Evolutionary conservation across 1,140 invertebrate species (phyloP), one percentile per base, ranked within the genome.

Genomic region (Heterodera schachtii): DNA sequence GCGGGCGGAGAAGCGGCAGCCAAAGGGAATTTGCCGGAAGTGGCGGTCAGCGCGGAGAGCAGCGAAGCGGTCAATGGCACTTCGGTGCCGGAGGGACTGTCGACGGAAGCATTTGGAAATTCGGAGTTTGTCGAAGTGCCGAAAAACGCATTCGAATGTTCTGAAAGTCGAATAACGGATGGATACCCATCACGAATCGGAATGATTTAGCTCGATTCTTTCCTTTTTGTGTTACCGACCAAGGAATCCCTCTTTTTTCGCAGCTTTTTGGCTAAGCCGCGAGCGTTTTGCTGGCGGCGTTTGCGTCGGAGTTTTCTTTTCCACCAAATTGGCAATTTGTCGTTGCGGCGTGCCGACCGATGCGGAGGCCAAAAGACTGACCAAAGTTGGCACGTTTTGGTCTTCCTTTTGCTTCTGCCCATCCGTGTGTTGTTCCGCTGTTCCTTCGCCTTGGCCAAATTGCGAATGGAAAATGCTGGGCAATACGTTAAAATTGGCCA

Each of bases 1-100:
- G 69, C 7, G 44, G 69, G 69, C n/a, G 69, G 41, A 41, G 69
- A 31, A 16, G 69, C 44, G 69, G 69, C 69, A 11, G 69, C 31
- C 69, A 71, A 46, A 8, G 69, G 69, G 19, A 71, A 71, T 41
- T 71, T 41, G 57, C 57, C 57, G 69, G 69, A 41, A 41, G 31
- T 41, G 31, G 41, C 69, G 69, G 69, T 43, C 31, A 71, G 69
- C 16, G 69, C 69, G 69, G 41, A 71, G 9, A 71, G 69, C 69
- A 71, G 19, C 9, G 69, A 71, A 41, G 69, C 69, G 69, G 69
- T 71, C 21, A n/a, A 31, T 7, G 57, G 16, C 57, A 19, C 57
- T 21, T 64, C 16, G 19, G 57, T 71, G 69, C 41, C 31, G 7
- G 69, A 71, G 69, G 57, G 21, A 71, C 21, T 43, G 69, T 41